Percentiles rank a stretch among this genome's conserved stretches.
phyloP scores from a whole-genome alignment of 2,113 vertebrate species.

The Apeltes quadracus region DNA sequence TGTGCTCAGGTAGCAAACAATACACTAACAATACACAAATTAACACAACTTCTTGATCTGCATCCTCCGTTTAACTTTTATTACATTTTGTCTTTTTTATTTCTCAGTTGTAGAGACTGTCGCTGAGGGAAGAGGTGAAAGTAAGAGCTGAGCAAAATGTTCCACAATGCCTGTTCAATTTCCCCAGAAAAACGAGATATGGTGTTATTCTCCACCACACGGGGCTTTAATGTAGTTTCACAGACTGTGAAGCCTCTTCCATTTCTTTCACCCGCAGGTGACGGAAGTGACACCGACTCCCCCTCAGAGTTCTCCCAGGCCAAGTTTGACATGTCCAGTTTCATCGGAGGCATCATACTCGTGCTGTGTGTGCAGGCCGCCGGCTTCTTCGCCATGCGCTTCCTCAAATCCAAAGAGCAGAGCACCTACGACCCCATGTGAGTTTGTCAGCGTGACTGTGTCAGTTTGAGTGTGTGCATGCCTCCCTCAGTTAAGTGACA shows the following conservation, averaged over 20 bases:
- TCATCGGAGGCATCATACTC: slow-evolving; percentile 90
- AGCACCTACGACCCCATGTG: slow-evolving; percentile 94
- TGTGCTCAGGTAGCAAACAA: slow-evolving; percentile 65
- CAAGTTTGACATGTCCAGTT: slow-evolving; percentile 90
- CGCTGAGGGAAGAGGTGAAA: slow-evolving; percentile 47
- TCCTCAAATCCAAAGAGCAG: slow-evolving; percentile 90
- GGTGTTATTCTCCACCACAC: background rate
- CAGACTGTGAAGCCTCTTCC: slow-evolving; percentile 9
- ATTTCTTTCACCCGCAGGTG: slow-evolving; percentile 47
- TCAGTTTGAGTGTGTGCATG: slow-evolving; percentile 9
- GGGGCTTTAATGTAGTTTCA: background rate
- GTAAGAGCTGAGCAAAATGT: slow-evolving; percentile 49
- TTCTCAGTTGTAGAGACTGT: slow-evolving; percentile 63
- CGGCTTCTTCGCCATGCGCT: slow-evolving; percentile 87
- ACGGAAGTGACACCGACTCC: slow-evolving; percentile 34
- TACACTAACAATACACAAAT: too few relatives aligned
- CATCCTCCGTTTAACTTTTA: slow-evolving; percentile 1
- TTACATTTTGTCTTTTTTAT: slow-evolving; percentile 18
- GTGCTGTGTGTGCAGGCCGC: slow-evolving; percentile 88
- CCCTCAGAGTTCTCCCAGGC: slow-evolving; percentile 80
- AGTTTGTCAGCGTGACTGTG: slow-evolving; percentile 66
- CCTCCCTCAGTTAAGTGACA: background rate
- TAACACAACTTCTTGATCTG: background rate
- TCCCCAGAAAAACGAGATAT: too few relatives aligned
- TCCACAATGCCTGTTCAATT: slow-evolving; percentile 1